These are phyloP conservation scores for Teleopsis dalmanni DNA, from an alignment of 1,140 invertebrate species.

Conservation along the genomic window DNA sequence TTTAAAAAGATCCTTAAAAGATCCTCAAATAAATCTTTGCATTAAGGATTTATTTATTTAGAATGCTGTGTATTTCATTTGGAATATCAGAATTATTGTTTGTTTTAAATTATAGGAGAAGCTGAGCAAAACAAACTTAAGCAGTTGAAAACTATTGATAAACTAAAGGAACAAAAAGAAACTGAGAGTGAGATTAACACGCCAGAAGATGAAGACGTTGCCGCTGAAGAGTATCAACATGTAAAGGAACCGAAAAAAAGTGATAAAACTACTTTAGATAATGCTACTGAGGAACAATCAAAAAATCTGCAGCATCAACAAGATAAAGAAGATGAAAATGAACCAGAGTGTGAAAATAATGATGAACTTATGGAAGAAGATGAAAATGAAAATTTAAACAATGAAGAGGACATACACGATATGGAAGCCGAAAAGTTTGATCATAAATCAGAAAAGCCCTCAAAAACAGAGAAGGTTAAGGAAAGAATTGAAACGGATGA, in stretches of 20 bases:
- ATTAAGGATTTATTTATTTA: not conserved
- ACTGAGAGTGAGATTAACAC: slow-evolving; percentile 49
- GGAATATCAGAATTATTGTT: not conserved
- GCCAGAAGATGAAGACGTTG: slow-evolving; percentile 42
- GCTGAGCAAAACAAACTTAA: slow-evolving; percentile 46
- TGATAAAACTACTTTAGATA: slow-evolving; percentile 56
- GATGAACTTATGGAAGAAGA: slow-evolving; percentile 36
- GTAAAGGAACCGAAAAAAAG: slow-evolving; percentile 68
- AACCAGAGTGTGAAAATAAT: slow-evolving; percentile 50
- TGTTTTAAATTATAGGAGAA: too few species aligned
- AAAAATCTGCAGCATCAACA: slow-evolving; percentile 56
- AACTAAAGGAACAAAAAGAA: slow-evolving; percentile 45
- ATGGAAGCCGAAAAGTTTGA: slow-evolving; percentile 50
- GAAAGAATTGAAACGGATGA: slow-evolving; percentile 40
- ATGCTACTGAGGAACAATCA: slow-evolving; percentile 75
- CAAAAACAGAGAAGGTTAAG: slow-evolving; percentile 46
- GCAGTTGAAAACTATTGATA: slow-evolving; percentile 53
- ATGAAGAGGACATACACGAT: slow-evolving; percentile 47
- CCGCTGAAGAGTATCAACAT: slow-evolving; percentile 66
- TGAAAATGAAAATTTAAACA: slow-evolving; percentile 15
- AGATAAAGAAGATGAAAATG: slow-evolving; percentile 50
- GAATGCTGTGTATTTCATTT: not conserved
- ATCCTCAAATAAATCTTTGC: too few species aligned
- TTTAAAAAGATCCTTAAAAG: not conserved
- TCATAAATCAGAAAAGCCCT: slow-evolving; percentile 46